Evolutionary conservation across 2,113 vertebrate genomes (phyloP).

Genomic region (Equus quagga): DNA sequence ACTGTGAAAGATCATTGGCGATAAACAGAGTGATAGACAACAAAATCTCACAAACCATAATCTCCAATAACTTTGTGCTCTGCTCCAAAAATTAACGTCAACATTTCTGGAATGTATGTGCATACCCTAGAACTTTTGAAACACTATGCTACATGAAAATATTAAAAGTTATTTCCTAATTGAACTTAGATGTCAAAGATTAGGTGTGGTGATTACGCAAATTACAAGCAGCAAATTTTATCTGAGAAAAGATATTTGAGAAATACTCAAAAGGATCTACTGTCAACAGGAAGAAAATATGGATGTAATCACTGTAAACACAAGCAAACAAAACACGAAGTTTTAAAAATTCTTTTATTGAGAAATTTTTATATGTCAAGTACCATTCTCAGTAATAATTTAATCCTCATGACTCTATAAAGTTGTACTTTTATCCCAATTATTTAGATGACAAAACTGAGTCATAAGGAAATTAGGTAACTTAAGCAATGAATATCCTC

Average conservation of each 20-base stretch:
- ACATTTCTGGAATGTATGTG: neutral
- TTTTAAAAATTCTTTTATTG: neutral
- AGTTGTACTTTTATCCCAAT: neutral
- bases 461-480: neutral
- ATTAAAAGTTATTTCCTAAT: neutral
- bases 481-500: neutral
- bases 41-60: neutral
- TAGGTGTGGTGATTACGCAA: neutral
- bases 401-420: neutral
- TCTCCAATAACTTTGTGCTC: neutral
- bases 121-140: neutral
- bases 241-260: neutral
- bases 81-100: neutral
- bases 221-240: neutral
- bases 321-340: neutral
- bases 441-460: neutral
- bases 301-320: neutral
- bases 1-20: neutral
- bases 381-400: neutral
- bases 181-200: neutral
- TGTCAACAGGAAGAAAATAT: neutral
- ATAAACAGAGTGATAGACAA: neutral
- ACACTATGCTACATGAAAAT: neutral
- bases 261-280: neutral
- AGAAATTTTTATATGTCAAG: neutral